Base-by-base conservation (phyloP, 1,140 invertebrate species). In the Hirudo medicinalis region DNA sequence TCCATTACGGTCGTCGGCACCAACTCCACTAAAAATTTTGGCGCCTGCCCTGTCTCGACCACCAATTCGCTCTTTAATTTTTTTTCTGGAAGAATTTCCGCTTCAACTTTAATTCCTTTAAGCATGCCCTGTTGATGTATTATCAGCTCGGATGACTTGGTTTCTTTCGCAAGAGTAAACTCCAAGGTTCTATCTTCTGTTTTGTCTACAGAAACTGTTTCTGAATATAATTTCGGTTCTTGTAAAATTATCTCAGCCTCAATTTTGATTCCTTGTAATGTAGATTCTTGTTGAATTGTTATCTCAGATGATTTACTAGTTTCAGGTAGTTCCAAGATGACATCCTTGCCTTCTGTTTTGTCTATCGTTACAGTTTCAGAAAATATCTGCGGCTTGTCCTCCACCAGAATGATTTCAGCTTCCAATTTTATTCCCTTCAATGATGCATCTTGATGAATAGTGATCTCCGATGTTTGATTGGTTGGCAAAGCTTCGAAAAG, bases 361-460 rank as follows among this genome's bases (percentile, higher is more conserved):
- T 70, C 69, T 54, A 70, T 70, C 22, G 22, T 27, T 22, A 70
- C 69, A 40, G 69, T 70, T 22, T 70, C 69, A 19, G 69, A 70
- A 70, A 70, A 70, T 32, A 54, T 70, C 25, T 43, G 57, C 9
- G 57, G 57, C 15, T 49, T 49, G 0, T 63, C 57, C 19, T 63
- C 57, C 0, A 63, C 57, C 29, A 63, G 29, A 22, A 70, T 36
- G 53, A 70, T 53, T 25, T 70, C 53, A 54, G 69, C 69, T 22
- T 70, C 69, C 69, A 70, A 43, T 22, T 27, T 54, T 19, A 70
- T 49, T 2, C 69, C 69, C n/a, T 70, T 49, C 69, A 53, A 53
- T 49, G 49, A 53, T 19, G 69, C 69, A 25, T 54, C 49, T 49
- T 70, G 69, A 8, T 70, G 69, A 27, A 70, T 49, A 25, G 49